Base-by-base conservation (phyloP, 2,797 vertebrate genomes). In the Aeoliscus strigatus region DNA sequence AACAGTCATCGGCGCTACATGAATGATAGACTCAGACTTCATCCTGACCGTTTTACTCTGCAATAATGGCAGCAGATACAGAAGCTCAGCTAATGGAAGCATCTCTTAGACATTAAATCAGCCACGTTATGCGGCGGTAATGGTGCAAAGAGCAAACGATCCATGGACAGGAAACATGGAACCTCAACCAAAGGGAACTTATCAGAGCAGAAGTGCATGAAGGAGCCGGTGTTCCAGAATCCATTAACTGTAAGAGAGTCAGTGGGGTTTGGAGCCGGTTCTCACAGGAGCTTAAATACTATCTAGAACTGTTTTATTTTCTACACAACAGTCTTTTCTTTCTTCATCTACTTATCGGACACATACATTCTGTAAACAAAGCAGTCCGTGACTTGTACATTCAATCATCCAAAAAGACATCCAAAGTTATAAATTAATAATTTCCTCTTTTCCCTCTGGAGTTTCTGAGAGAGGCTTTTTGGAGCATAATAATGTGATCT, bases 341-440 rank as follows among this genome's bases (percentile, higher is more conserved):
- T n/a, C n/a, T n/a, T n/a, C n/a, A n/a, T n/a, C n/a, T n/a, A n/a
- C n/a, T n/a, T n/a, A n/a, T n/a, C n/a, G n/a, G n/a, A n/a, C n/a
- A n/a, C n/a, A n/a, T n/a, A n/a, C n/a, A n/a, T n/a, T n/a, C n/a
- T n/a, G n/a, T n/a, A n/a, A n/a, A n/a, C n/a, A n/a, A n/a, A n/a
- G n/a, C n/a, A n/a, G n/a, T n/a, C n/a, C n/a, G n/a, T n/a, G n/a
- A n/a, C n/a, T n/a, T n/a, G n/a, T n/a, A n/a, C n/a, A n/a, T n/a
- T n/a, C n/a, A n/a, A n/a, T n/a, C n/a, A n/a, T n/a, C n/a, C n/a
- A n/a, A n/a, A n/a, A n/a, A n/a, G n/a, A n/a, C n/a, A n/a, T n/a
- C n/a, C n/a, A n/a, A n/a, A n/a, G n/a, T n/a, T n/a, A n/a, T 82
- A 64, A 79, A 82, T 84, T 44, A 81, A 77, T 73, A 67, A 81